These are phyloP conservation scores for Zosterops borbonicus DNA, from an alignment of 2,113 vertebrate genomes.

Conservation along the genomic window DNA sequence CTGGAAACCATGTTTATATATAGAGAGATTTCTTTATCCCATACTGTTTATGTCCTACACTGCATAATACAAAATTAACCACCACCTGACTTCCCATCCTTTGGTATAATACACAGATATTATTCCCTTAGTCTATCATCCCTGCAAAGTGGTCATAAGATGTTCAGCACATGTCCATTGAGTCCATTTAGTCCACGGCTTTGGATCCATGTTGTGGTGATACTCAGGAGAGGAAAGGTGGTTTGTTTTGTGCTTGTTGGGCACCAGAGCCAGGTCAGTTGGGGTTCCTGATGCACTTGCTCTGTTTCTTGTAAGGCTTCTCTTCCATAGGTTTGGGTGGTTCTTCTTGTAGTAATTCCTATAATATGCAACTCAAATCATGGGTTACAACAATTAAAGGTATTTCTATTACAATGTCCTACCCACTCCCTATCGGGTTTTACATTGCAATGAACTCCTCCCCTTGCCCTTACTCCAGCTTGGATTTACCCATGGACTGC, in stretches of 20 bases:
- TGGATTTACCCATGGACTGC: not conserved
- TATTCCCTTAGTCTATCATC: not conserved
- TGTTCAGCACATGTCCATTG: not conserved
- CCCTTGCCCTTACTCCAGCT: not conserved
- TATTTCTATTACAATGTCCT: not conserved
- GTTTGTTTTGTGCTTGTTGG: not conserved
- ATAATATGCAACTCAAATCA: not conserved
- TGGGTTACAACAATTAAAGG: not conserved
- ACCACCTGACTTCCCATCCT: not conserved
- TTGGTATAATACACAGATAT: not conserved
- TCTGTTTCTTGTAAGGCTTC: not conserved
- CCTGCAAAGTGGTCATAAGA: not conserved
- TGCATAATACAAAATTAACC: not conserved
- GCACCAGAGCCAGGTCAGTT: not conserved
- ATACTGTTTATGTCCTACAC: not conserved
- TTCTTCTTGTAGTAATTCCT: not conserved
- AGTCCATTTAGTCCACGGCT: not conserved
- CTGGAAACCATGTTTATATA: not conserved
- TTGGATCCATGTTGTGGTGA: not conserved
- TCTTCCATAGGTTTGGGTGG: not conserved
- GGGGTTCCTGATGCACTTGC: not conserved
- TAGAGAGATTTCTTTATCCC: not conserved
- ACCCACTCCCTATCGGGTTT: fast-evolving
- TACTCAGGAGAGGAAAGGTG: not conserved
- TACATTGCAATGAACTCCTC: not conserved